A percentile compares a stretch with the other conserved stretches of the same genome.
These are phyloP conservation scores for Teleogryllus oceanicus DNA, from an alignment of 2,888 invertebrate genomes.

Conservation along the genomic window DNA sequence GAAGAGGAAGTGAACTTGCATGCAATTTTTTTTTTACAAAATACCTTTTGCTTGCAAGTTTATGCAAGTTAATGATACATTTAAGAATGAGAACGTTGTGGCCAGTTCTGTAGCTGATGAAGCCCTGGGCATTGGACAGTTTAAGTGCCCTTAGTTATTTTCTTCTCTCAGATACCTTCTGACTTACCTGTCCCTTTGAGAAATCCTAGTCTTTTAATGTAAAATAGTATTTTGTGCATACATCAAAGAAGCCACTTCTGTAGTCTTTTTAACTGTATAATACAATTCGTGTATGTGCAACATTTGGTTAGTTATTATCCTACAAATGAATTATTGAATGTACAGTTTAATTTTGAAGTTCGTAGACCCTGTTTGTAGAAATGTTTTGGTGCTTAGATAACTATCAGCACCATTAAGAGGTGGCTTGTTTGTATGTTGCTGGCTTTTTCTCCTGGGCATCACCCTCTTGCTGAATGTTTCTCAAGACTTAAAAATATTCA, in stretches of 20 bases:
- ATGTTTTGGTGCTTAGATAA: background rate
- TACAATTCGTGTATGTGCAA: background rate
- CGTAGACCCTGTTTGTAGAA: background rate
- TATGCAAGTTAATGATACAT: constrained; percentile 20
- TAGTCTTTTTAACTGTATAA: constrained; percentile 6
- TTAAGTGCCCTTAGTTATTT: constrained; percentile 39
- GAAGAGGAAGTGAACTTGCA: constrained; percentile 27
- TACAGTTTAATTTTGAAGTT: background rate
- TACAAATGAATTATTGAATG: background rate
- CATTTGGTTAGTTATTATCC: background rate
- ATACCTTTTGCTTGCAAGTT: constrained; percentile 11
- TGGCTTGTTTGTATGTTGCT: background rate
- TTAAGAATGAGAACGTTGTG: constrained; percentile 25
- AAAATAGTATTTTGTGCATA: constrained; percentile 18
- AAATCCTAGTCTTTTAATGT: constrained; percentile 5
- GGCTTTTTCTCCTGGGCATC: constrained; percentile 12
- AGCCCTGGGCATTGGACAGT: constrained; percentile 35
- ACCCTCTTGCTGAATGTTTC: constrained; percentile 24
- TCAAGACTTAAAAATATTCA: constrained; percentile 19
- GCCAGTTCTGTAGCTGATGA: constrained; percentile 22
- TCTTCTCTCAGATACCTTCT: constrained; percentile 25
- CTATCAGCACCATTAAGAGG: background rate
- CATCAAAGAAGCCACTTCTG: constrained; percentile 1
- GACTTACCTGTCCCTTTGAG: constrained; percentile 1
- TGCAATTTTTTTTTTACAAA: constrained; percentile 4